Conservation (phyloP, 2,113 vertebrate species). For the Rhea pennata region DNA sequence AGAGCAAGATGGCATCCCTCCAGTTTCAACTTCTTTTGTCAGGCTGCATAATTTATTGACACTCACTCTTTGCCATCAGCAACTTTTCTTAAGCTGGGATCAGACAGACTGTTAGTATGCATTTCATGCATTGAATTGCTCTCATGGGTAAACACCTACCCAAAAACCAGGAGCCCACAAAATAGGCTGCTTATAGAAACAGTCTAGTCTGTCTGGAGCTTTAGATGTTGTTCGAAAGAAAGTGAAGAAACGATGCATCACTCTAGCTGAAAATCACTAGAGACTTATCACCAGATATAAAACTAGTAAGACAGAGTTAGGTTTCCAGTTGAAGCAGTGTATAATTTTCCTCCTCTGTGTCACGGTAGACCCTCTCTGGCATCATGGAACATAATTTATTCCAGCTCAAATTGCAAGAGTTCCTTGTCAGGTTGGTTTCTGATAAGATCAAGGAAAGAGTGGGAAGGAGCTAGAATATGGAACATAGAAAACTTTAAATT, state of each 20-base stretch:
- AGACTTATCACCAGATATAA: not conserved
- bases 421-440: not conserved
- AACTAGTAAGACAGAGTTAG: not conserved
- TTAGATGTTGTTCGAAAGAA: not conserved
- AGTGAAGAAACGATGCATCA: not conserved
- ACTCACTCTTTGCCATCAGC: not conserved
- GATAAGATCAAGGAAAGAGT: not conserved
- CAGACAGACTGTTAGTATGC: rapidly evolving
- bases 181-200: not conserved
- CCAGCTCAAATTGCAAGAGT: not conserved
- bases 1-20: not conserved
- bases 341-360: not conserved
- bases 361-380: not conserved
- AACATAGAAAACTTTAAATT: not conserved
- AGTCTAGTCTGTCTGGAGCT: not conserved
- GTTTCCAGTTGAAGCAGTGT: not conserved
- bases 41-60: not conserved
- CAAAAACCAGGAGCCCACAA: not conserved
- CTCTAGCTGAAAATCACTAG: not conserved
- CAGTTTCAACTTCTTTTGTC: not conserved
- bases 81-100: not conserved
- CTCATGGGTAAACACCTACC: not conserved
- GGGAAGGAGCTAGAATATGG: not conserved
- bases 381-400: not conserved
- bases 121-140: not conserved